Evolutionary conservation across 2,888 invertebrate genomes (phyloP), one percentile per base, ranked within the genome.

Genomic region (Apodemia duryi): DNA sequence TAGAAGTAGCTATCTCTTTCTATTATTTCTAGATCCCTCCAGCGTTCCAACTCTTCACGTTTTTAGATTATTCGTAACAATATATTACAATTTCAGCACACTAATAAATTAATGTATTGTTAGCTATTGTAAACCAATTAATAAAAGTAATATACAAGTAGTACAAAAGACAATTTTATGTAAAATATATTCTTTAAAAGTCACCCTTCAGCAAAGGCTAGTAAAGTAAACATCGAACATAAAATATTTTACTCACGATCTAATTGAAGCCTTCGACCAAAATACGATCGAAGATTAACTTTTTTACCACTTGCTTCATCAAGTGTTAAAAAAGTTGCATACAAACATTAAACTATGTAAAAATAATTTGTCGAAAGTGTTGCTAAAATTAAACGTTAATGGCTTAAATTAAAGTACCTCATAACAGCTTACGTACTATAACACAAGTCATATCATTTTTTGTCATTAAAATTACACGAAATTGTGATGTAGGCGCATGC

Each of bases 401-500:
- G 32, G 11, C 13, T 29, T 11, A 57, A 1, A 28, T 54, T 29
- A 29, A 7, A 29, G 54, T 57, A 32, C 28, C 5, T 29, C 54
- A 21, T 54, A 54, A 54, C 11, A 43, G 6, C n/a, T 29, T 29
- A 32, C 57, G 11, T 32, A 57, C 32, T 57, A 57, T 32, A 57
- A 13, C 54, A 29, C 29, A 54, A 54, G 43, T 43, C 52, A 28
- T 54, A 54, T 6, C 9, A 38, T 54, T 54, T 54, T 21, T 54
- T 32, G 32, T 60, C 32, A 63, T 21, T 63, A 51, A 63, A 51
- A 35, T 57, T 13, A n/a, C 35, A 60, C 57, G 13, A 57, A 57
- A 13, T n/a, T 60, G 35, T 60, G 57, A 60, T 35, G 57, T 60
- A 57, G 70, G 64, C 13, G 46, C 73, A 88, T 71, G 66, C 72